Base-by-base conservation (phyloP, 2,888 invertebrate genomes). In the Syritta pipiens region DNA sequence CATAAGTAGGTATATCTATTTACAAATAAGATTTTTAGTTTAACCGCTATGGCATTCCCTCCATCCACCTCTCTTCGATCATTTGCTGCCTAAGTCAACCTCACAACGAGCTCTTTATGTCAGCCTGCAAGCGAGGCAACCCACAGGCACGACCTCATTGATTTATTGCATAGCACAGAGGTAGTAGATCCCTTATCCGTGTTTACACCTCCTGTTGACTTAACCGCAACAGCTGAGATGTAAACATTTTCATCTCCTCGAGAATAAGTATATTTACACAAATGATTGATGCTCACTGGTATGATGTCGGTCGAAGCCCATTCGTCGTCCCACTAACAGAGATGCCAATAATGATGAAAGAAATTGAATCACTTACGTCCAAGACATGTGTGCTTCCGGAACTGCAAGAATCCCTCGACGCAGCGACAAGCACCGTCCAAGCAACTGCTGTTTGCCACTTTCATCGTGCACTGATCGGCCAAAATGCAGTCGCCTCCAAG, bases 401-500 rank as follows among this genome's bases (percentile, higher is more conserved):
- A 96, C 88, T 96, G 95, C 81, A 96, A 90, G 89, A 93, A 95
- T 82, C 95, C 95, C 84, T 94, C 93, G 69, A 93, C 93, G 89
- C 97, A 97, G 40, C 94, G 93, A 86, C 97, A 97, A 48, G 93
- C 93, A 30, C 95, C 95, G 69, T 95, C 94, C 83, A 94, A 89
- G 84, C 97, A 97, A 82, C 93, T 93, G 87, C 96, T 96, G 90
- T 96, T 95, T 12, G 95, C 94, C 60, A 97, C 96, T 88, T 96
- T 96, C 89, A 96, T 90, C 19, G 94, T 93, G 86, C 97, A 97
- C 87, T 97, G 97, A 85, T 95, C 94, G 71, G 94, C 92, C 51
- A 96, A 93, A 81, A 92, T 85, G 87, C 97, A 97, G 85, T 95
- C 94, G 84, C 95, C 95, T 51, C 96, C 96, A 85, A 96, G 90